A percentile compares a stretch with the other conserved stretches of the same genome.
These are phyloP conservation scores for Megalops atlanticus DNA, from an alignment of 2,113 vertebrate species.

Conservation along the genomic window DNA sequence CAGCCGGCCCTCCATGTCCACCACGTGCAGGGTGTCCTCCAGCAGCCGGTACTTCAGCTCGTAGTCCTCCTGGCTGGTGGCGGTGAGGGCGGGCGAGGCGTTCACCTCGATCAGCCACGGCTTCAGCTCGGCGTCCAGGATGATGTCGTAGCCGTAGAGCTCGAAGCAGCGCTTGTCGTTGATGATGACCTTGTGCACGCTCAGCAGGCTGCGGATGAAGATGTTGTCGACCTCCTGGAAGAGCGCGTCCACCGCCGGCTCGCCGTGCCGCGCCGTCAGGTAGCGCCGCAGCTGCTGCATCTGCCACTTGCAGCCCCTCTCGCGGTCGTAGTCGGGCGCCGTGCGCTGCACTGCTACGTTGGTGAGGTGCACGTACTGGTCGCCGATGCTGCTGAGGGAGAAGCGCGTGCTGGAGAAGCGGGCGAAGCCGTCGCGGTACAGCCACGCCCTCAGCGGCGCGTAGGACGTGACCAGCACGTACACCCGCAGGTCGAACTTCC, in stretches of 20 bases:
- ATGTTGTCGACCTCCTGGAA: slow-evolving; percentile 77
- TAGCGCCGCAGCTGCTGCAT: slow-evolving; percentile 75
- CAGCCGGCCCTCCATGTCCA: slow-evolving; percentile 83
- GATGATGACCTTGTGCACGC: slow-evolving; percentile 82
- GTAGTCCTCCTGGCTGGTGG: slow-evolving; percentile 81
- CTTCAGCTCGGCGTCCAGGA: slow-evolving; percentile 80
- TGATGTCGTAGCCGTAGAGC: slow-evolving; percentile 80
- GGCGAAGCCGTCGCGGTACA: slow-evolving; percentile 82
- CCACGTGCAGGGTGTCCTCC: slow-evolving; percentile 75
- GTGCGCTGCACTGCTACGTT: slow-evolving; percentile 82
- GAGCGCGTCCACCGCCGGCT: slow-evolving; percentile 63
- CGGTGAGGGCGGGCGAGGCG: slow-evolving; percentile 74
- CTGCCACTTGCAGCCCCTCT: slow-evolving; percentile 82
- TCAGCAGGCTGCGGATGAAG: slow-evolving; percentile 80
- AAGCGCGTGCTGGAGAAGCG: slow-evolving; percentile 79
- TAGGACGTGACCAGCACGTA: slow-evolving; percentile 82
- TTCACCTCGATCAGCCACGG: slow-evolving; percentile 64
- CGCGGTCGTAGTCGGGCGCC: slow-evolving; percentile 75
- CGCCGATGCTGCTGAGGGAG: slow-evolving; percentile 78
- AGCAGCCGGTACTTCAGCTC: slow-evolving; percentile 78
- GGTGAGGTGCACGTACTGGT: slow-evolving; percentile 80
- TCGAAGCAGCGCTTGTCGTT: slow-evolving; percentile 85
- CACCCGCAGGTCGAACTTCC: slow-evolving; percentile 84
- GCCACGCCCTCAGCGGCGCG: slow-evolving; percentile 78
- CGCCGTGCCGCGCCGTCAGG: slow-evolving; percentile 66